Conservation (phyloP, 2,113 vertebrate genomes). For the Petromus typicus region DNA sequence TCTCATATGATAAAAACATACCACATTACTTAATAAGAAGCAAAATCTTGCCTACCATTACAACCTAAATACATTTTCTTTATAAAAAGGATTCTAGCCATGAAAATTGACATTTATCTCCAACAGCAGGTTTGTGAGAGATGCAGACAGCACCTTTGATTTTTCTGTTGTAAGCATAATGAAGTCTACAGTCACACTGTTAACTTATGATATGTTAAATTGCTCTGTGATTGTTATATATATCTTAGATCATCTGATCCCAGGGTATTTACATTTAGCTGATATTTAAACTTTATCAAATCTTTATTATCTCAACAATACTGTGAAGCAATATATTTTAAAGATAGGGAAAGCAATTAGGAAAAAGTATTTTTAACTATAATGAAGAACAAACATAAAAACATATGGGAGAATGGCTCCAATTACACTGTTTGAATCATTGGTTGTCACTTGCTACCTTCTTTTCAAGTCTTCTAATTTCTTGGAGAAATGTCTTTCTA, state of each 20-base stretch:
- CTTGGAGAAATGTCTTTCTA: not conserved
- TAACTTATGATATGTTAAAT: not conserved
- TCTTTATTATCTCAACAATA: not conserved
- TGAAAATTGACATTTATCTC: not conserved
- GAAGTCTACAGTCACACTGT: not conserved
- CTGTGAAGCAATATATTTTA: not conserved
- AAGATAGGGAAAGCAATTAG: not conserved
- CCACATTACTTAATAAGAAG: not conserved
- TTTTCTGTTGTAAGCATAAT: constrained; percentile 3
- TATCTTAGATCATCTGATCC: not conserved
- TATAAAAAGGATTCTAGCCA: not conserved
- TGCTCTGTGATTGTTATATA: not conserved
- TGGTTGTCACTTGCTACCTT: not conserved
- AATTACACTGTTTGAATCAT: not conserved
- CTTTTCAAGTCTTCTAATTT: not conserved
- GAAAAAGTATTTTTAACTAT: constrained; percentile 20
- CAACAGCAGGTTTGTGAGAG: not conserved
- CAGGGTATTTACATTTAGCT: not conserved
- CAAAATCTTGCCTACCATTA: not conserved
- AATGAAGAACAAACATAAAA: not conserved
- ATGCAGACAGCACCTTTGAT: not conserved
- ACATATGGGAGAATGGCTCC: not conserved
- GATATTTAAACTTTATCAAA: not conserved
- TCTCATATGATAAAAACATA: not conserved
- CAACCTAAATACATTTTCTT: not conserved